Evolutionary conservation across 92 coral and sea anemone species (phyloP), one percentile per base, ranked within the genome.

Genomic region (Porites divaricata): DNA sequence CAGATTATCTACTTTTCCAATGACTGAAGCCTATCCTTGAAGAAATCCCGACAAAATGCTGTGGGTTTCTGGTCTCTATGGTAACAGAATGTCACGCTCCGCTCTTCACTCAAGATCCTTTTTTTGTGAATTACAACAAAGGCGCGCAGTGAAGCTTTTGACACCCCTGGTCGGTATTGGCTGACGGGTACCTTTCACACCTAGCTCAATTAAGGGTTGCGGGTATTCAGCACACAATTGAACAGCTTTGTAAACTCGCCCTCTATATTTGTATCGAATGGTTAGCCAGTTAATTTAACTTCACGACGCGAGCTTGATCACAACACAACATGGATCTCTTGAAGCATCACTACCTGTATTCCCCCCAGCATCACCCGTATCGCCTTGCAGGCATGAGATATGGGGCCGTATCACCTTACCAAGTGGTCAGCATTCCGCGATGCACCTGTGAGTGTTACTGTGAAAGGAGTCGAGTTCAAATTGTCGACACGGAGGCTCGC

Each of bases 401-500:
- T n/a, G 86, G 86, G 23, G 53, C 86, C 51, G 86, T 72, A 48
- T 72, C 86, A 48, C 86, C 88, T 75, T 84, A 84, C 24, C 83
- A 75, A 84, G 76, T 84, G 9, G 22, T 88, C 20, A 16, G 89
- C 15, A 72, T 79, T 28, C 86, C 92, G 6, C 85, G 87, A 9
- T 91, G 94, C 89, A 91, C 94, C 76, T 91, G 94, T 61, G 94
- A 91, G 81, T 91, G 94, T 63, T 91, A 80, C 85, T 91, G 92
- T 67, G 89, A 88, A 48, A 68, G 87, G 70, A 71, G 21, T 76
- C 75, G 81, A 66, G 72, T 49, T 35, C 78, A 72, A 72, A 22
- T 72, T 62, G 63, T 20, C 62, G 86, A 82, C 15, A 64, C 50
- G 4, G 86, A 82, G 45, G n/a, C 70, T 61, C 62, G 79, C 9